phyloP scores from a whole-genome alignment of 2,888 invertebrate species.

The Psylliodes chrysocephalus region DNA sequence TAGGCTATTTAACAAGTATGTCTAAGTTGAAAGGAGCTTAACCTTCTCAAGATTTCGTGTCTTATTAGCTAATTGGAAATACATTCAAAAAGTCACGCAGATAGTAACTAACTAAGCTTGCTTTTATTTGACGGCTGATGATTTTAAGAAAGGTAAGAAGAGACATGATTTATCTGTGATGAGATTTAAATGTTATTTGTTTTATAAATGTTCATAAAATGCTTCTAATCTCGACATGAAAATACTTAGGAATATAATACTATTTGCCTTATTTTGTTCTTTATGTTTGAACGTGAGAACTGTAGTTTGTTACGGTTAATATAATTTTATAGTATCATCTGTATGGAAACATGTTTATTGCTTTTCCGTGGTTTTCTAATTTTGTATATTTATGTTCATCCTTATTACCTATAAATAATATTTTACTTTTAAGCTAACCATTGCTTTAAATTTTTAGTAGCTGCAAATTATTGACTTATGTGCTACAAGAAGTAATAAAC shows the following conservation, averaged over 20 bases:
- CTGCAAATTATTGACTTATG: too few species aligned
- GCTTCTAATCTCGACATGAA: not conserved
- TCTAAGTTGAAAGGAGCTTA: not conserved
- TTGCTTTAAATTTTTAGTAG: too few species aligned
- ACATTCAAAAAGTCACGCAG: slow-evolving; percentile 2
- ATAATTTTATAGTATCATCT: too few species aligned
- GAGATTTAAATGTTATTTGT: not conserved
- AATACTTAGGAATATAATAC: not conserved
- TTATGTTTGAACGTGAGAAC: not conserved
- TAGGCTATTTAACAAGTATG: not conserved
- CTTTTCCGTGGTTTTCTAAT: too few species aligned
- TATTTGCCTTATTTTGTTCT: not conserved
- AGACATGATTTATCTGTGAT: not conserved
- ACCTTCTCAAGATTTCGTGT: slow-evolving; percentile 8
- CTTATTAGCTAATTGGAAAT: slow-evolving; percentile 9
- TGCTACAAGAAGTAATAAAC: too few species aligned
- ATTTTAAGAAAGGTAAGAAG: not conserved
- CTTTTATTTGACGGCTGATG: not conserved
- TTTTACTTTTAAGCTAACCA: too few species aligned
- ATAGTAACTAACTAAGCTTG: not conserved
- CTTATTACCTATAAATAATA: too few species aligned
- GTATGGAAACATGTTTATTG: too few species aligned
- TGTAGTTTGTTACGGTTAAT: not conserved
- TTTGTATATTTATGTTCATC: too few species aligned
- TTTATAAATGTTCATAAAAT: not conserved